These are phyloP conservation scores for Rhopalosiphum maidis DNA, from an alignment of 1,140 invertebrate genomes.

Conservation along the genomic window DNA sequence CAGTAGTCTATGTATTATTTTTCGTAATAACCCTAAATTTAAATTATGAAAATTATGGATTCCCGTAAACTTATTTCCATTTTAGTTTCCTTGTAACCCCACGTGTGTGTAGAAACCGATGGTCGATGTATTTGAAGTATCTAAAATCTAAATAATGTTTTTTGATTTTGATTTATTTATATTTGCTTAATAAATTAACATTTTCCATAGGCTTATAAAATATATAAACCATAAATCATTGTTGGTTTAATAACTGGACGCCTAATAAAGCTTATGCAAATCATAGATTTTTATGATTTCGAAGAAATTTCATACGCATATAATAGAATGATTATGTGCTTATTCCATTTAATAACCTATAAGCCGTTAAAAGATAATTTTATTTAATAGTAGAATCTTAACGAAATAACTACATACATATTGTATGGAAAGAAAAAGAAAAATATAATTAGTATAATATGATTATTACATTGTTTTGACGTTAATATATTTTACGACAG, in stretches of 20 bases:
- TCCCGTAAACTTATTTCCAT: too few relatives aligned
- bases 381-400: not conserved
- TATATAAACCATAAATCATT: not conserved
- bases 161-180: not conserved
- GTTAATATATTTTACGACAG: not conserved
- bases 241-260: too few relatives aligned
- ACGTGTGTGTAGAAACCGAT: too few relatives aligned
- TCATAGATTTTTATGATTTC: not conserved
- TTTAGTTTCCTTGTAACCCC: too few relatives aligned
- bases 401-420: not conserved
- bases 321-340: not conserved
- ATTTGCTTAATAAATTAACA: not conserved
- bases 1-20: too few relatives aligned
- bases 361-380: not conserved
- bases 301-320: not conserved
- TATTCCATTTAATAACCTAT: not conserved
- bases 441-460: not conserved
- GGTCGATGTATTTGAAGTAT: not conserved
- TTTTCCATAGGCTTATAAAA: not conserved
- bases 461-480: not conserved
- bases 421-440: not conserved
- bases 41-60: too few relatives aligned
- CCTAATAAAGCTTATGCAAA: not conserved
- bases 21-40: too few relatives aligned
- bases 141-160: not conserved